phyloP scores from a whole-genome alignment of 1,140 invertebrate genomes.

The Megathymus violae region DNA sequence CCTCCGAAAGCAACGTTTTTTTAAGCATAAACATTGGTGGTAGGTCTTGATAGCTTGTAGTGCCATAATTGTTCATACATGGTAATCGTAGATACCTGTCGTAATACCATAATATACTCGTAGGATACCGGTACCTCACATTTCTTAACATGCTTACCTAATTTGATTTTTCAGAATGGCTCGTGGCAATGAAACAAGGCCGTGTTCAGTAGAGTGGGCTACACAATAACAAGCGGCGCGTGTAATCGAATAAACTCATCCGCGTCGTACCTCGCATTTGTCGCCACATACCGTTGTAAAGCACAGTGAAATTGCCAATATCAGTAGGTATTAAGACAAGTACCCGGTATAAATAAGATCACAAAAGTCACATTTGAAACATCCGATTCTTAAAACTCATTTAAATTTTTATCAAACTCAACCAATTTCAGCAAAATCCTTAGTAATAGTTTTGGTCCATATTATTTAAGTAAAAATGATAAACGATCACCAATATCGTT shows the following conservation, averaged over 20 bases:
- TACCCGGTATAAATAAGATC: not conserved
- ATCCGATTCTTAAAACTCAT: too few species aligned
- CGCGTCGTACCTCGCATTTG: not conserved
- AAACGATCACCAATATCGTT: too few species aligned
- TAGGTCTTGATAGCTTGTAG: too few species aligned
- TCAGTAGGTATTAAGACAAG: not conserved
- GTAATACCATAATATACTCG: too few species aligned
- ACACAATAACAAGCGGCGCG: not conserved
- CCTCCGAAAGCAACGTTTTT: too few species aligned
- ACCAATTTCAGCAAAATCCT: too few species aligned
- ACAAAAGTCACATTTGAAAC: not conserved
- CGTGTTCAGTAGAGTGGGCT: not conserved
- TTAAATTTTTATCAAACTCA: too few species aligned
- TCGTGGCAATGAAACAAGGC: slow-evolving; percentile 1
- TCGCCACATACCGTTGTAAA: not conserved
- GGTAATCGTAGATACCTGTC: too few species aligned
- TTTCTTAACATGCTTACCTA: not conserved
- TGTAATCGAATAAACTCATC: slow-evolving; percentile 27
- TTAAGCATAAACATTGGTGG: too few species aligned
- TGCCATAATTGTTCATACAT: too few species aligned
- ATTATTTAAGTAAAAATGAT: too few species aligned
- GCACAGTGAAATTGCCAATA: not conserved
- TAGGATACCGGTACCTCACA: not conserved
- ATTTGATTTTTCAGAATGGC: not conserved
- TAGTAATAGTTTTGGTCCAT: too few species aligned